phyloP scores from a whole-genome alignment of 2,113 vertebrate genomes.

The Chunga burmeisteri region DNA sequence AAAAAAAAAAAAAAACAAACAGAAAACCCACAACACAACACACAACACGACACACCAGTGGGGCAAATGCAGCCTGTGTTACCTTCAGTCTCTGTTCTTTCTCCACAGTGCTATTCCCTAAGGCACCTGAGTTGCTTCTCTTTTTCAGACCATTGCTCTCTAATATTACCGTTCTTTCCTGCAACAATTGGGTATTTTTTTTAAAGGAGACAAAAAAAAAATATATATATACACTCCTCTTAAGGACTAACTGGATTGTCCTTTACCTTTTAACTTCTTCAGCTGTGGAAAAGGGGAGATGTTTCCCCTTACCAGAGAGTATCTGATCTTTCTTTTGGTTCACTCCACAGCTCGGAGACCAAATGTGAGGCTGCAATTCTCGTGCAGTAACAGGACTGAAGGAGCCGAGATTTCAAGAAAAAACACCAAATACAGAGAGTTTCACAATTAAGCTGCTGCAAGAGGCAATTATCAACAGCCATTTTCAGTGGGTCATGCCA shows the following conservation, averaged over 20 bases:
- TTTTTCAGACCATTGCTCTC: background rate
- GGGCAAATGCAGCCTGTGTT: background rate
- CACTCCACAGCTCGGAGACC: background rate
- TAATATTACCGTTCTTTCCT: background rate
- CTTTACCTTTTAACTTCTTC: background rate
- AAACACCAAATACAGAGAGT: background rate
- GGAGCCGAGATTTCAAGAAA: background rate
- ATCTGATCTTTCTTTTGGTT: background rate
- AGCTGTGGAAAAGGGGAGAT: background rate
- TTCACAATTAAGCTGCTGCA: background rate
- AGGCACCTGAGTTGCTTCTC: background rate
- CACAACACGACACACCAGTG: too few relatives aligned
- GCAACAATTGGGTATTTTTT: background rate
- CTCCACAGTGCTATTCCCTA: background rate
- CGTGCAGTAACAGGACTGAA: background rate
- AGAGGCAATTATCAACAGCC: background rate
- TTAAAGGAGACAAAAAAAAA: background rate
- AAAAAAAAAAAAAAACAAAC: background rate
- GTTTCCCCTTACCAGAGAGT: background rate
- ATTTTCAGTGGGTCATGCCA: accelerated
- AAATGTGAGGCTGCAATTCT: background rate
- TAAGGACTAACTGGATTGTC: background rate
- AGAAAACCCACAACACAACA: background rate
- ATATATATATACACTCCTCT: accelerated
- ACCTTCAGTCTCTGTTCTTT: background rate